Percentiles rank a stretch among this genome's conserved stretches.
Evolutionary conservation across 2,797 vertebrate genomes (phyloP).

Genomic region (Tenualosa thibaudeaui): DNA sequence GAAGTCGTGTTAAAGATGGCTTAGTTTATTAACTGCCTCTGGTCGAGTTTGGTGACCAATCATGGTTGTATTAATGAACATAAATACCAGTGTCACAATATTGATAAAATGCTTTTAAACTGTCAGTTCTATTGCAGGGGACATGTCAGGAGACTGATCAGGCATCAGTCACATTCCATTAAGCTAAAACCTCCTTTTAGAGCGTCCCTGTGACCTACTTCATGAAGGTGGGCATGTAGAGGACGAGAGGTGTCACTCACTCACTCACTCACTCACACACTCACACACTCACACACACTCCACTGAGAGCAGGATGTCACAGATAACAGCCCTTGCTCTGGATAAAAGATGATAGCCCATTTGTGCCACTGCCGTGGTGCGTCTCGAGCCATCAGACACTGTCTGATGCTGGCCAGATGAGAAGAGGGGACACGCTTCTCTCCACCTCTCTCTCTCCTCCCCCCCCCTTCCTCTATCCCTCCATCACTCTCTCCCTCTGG

Average conservation of each 20-base stretch:
- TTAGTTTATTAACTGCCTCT: no score
- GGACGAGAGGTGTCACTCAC: background rate
- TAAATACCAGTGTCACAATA: background rate
- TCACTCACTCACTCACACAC: background rate
- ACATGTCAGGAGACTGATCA: background rate
- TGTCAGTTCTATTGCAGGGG: background rate
- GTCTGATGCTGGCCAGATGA: constrained; percentile 6
- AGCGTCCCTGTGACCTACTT: constrained; percentile 9
- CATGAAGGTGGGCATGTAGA: background rate
- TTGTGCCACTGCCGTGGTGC: background rate
- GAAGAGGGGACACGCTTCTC: background rate
- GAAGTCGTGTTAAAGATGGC: background rate
- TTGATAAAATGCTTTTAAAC: background rate
- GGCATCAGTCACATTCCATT: background rate
- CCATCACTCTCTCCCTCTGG: no score
- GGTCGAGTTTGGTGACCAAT: no score
- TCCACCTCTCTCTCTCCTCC: background rate
- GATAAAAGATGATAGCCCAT: constrained; percentile 20
- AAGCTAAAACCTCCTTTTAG: background rate
- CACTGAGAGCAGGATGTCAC: background rate
- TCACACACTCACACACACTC: background rate
- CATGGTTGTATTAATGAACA: background rate
- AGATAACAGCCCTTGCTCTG: constrained; percentile 14
- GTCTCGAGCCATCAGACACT: background rate
- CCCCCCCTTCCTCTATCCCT: no score